A percentile compares a stretch with the other conserved stretches of the same genome.
phyloP scores from a whole-genome alignment of 1,140 invertebrate species.

The Megalonaias nervosa region DNA sequence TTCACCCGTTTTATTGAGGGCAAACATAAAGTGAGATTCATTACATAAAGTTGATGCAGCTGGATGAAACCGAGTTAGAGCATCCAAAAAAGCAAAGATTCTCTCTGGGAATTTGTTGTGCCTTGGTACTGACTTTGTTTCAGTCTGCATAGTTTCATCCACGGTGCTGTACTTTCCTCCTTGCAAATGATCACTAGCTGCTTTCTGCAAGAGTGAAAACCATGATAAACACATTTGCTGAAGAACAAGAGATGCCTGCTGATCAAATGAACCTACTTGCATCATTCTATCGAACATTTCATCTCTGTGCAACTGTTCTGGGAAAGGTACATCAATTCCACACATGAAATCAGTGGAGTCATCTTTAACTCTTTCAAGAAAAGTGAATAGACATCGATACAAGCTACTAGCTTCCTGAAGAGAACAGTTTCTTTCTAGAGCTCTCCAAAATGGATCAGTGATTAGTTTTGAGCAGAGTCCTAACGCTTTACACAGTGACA shows the following conservation, averaged over 20 bases:
- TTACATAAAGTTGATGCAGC: constrained; percentile 6
- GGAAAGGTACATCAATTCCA: constrained; percentile 23
- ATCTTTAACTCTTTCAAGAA: constrained; percentile 16
- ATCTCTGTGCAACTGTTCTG: constrained; percentile 28
- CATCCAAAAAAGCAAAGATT: constrained; percentile 28
- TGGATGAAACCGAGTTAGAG: constrained; percentile 10
- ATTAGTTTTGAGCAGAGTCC: constrained; percentile 34
- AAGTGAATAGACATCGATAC: constrained; percentile 16
- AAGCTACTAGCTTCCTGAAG: constrained; percentile 17
- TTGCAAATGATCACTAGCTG: constrained; percentile 1
- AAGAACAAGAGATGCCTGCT: constrained; percentile 7
- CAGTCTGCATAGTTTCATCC: not conserved
- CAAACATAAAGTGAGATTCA: constrained; percentile 32
- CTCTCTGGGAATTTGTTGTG: constrained; percentile 37
- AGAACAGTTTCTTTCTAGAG: constrained; percentile 27
- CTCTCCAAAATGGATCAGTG: constrained; percentile 35
- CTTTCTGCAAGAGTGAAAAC: not conserved
- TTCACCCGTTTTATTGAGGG: constrained; percentile 20
- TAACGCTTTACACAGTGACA: constrained; percentile 23
- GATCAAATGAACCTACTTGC: constrained; percentile 1
- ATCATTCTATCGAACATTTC: constrained; percentile 9
- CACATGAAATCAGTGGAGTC: constrained; percentile 23
- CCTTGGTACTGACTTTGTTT: constrained; percentile 12
- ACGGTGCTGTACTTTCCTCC: constrained; percentile 2
- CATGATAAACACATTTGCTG: constrained; percentile 13